These are phyloP conservation scores for Channa maculata DNA, from an alignment of 2,113 vertebrate genomes.

Conservation along the genomic window DNA sequence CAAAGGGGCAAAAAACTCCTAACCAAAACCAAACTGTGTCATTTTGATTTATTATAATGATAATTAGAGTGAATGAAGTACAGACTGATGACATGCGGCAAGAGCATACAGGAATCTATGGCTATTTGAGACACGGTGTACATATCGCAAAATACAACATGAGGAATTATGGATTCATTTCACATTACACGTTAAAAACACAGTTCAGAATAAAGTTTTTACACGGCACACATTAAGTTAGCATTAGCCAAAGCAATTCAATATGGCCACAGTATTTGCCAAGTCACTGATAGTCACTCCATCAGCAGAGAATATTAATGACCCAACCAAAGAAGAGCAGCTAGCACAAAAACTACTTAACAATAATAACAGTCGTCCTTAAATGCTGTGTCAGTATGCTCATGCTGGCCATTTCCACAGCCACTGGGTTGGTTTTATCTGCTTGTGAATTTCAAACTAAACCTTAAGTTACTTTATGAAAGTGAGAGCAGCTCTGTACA, in stretches of 20 bases:
- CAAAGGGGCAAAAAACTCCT: not conserved
- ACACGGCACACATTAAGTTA: slow-evolving; percentile 13
- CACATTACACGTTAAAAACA: slow-evolving; percentile 12
- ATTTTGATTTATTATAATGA: slow-evolving; percentile 66
- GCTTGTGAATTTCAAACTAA: not conserved
- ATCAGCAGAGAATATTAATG: slow-evolving; percentile 6
- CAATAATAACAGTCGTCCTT: slow-evolving; percentile 59
- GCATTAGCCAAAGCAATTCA: slow-evolving; percentile 14
- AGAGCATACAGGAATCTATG: slow-evolving; percentile 41
- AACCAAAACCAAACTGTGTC: slow-evolving; percentile 1
- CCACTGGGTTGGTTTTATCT: not conserved
- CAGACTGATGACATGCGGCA: slow-evolving; percentile 68
- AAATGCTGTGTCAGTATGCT: slow-evolving; percentile 18
- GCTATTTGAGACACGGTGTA: slow-evolving; percentile 30
- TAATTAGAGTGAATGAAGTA: slow-evolving; percentile 38
- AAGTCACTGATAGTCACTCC: slow-evolving; percentile 8
- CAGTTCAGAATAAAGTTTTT: not conserved
- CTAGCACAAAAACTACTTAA: not conserved
- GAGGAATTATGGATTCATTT: slow-evolving; percentile 7
- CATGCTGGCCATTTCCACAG: not conserved
- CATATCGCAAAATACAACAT: slow-evolving; percentile 28
- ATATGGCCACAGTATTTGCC: slow-evolving; percentile 37
- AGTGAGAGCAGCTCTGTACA: slow-evolving; percentile 7
- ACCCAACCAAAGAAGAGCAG: slow-evolving; percentile 14
- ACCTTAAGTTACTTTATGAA: not conserved